Conservation (phyloP, 2,888 invertebrate genomes). For the Dorcus parallelipipedus region DNA sequence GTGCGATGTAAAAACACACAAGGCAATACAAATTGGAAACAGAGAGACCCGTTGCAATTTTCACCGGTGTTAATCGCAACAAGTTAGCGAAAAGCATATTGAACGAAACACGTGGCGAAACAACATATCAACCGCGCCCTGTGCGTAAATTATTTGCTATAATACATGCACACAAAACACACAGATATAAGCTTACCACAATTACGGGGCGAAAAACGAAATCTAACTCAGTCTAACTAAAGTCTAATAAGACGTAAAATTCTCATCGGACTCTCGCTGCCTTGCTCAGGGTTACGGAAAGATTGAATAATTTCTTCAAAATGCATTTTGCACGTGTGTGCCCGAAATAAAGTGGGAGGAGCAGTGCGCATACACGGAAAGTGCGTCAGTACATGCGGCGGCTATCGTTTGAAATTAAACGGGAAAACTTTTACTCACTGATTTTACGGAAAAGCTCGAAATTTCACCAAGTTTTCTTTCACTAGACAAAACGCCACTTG, state of each 20-base stretch:
- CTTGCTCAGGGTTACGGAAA: conserved; percentile 27
- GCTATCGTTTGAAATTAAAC: conserved; percentile 4
- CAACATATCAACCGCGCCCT: conserved; percentile 25
- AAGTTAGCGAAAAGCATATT: conserved; percentile 4
- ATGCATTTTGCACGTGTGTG: conserved; percentile 29
- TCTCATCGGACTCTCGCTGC: conserved; percentile 13
- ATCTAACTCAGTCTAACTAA: conserved; percentile 3
- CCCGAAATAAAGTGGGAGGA: conserved; percentile 19
- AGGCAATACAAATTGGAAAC: too few species aligned
- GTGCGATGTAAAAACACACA: neutral
- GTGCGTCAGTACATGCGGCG: conserved; percentile 7
- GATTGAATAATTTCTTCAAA: conserved; percentile 33
- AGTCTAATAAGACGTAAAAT: conserved; percentile 6
- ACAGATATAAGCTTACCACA: conserved; percentile 28
- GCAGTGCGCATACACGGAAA: conserved; percentile 21
- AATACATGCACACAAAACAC: too few species aligned
- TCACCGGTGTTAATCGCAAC: too few species aligned
- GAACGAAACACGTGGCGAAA: conserved; percentile 26
- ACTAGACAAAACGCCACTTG: neutral
- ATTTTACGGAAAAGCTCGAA: neutral
- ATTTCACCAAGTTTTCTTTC: neutral
- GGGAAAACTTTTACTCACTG: conserved; percentile 7
- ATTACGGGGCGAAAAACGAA: conserved; percentile 10
- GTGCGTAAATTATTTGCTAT: neutral
- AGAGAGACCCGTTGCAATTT: too few species aligned